Base-by-base conservation (phyloP, 2,888 invertebrate species). In the Hipparchia sbordonii region DNA sequence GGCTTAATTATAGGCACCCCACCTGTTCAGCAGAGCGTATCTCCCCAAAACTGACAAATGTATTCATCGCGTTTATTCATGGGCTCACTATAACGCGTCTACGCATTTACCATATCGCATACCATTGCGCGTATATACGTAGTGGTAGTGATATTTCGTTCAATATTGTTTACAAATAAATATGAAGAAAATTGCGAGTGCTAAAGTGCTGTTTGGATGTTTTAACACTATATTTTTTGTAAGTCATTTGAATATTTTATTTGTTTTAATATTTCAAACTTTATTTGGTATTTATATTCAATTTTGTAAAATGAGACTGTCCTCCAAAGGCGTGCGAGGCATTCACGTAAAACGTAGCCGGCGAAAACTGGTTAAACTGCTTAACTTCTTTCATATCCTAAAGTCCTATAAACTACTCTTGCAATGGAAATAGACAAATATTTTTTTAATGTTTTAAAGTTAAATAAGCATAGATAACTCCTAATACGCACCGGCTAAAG, bases 201-300 rank as follows among this genome's bases (percentile, higher is more conserved):
- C 96, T 72, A 96, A 95, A 91, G 94, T 95, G 77, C 87, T 96
- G 76, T 94, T 96, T 85, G 95, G 96, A 78, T 94, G 94, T 84
- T 96, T 95, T 81, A 96, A 96, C 86, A 95, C 95, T 75, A 84
- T 96, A 78, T 95, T 96, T 85, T 91, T 95, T 87, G 95, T 95
- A 89, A 95, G 95, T 94, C 23, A 48, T 54, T 60, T 62, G 46
- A 23, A 23, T 23, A 23, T 23, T 23, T 23, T 23, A 23, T 23
- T 23, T 23, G 1, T 23, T 23, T 23, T 23, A 23, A 23, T 23
- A 23, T 23, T 23, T 23, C 23, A 23, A 23, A 23, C 23, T 23
- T 23, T 23, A 23, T 23, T 23, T 23, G 23, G 23, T 23, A 23
- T 23, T 23, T 23, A 23, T 23, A 23, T 23, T 23, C 23, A 23